These are phyloP conservation scores for Meiosimyza platycephala DNA, from an alignment of 2,888 invertebrate genomes.

Conservation along the genomic window DNA sequence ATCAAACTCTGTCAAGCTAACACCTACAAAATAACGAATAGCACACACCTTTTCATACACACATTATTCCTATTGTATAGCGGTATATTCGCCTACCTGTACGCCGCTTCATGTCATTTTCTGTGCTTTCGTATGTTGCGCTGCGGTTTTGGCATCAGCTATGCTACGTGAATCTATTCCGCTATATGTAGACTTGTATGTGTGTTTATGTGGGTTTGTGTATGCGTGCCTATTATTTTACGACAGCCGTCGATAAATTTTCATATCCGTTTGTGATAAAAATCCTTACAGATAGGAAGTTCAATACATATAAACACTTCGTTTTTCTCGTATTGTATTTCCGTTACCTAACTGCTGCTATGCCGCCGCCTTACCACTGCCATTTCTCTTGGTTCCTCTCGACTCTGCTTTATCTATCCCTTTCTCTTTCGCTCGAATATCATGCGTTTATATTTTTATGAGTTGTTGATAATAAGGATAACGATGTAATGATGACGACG, in stretches of 20 bases:
- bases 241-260: conserved; percentile 28
- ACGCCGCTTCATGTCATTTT: too few species aligned
- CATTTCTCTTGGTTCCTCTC: too few species aligned
- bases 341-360: neutral
- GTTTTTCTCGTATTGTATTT: too few species aligned
- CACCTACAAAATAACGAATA: too few species aligned
- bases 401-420: too few species aligned
- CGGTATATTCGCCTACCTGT: neutral
- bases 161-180: neutral
- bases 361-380: too few species aligned
- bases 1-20: conserved; percentile 7
- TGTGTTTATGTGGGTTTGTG: neutral
- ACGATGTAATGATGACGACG: neutral
- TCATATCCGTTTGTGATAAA: conserved; percentile 34
- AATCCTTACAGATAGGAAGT: conserved; percentile 11
- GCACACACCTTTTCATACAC: neutral
- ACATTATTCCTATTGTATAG: neutral
- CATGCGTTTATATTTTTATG: neutral
- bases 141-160: too few species aligned
- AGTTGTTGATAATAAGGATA: neutral
- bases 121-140: neutral
- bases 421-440: neutral
- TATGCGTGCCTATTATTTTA: neutral
- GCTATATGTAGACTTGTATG: neutral
- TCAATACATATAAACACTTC: conserved; percentile 2